Percentiles rank a stretch among this genome's conserved stretches.
Evolutionary conservation across 1,140 invertebrate species (phyloP).

Genomic region (Neoseiulus cucumeris): DNA sequence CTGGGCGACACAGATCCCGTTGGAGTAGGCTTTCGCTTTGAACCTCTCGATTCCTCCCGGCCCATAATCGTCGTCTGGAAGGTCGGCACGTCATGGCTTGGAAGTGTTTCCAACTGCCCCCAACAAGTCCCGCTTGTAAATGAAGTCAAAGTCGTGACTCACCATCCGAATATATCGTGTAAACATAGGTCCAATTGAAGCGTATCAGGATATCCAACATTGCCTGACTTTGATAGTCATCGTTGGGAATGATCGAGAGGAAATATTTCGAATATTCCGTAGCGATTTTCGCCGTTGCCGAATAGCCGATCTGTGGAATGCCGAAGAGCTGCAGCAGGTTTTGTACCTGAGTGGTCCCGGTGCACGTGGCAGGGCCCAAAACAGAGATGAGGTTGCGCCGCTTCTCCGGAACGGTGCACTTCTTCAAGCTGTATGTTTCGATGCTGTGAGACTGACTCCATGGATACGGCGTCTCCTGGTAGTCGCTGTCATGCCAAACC

Average conservation of each 20-base stretch:
- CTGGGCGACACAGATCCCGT: conserved; percentile 50
- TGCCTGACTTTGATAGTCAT: conserved; percentile 55
- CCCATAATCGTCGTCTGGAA: conserved; percentile 49
- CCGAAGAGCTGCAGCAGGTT: conserved; percentile 58
- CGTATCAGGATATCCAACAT: conserved; percentile 46
- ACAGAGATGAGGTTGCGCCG: conserved; percentile 41
- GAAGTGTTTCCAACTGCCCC: no score
- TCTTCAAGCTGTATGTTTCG: conserved; percentile 6
- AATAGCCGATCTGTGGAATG: conserved; percentile 62
- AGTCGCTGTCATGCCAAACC: conserved; percentile 24
- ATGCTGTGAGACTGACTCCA: conserved; percentile 7
- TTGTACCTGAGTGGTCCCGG: conserved; percentile 49
- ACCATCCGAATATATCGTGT: conserved; percentile 63
- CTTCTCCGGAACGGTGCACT: conserved; percentile 20
- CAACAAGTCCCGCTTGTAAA: no score
- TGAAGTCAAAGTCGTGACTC: conserved; percentile 13
- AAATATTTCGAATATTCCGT: conserved; percentile 57
- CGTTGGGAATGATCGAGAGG: conserved; percentile 56
- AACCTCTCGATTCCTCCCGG: conserved; percentile 56
- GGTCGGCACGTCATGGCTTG: no score
- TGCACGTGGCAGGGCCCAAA: conserved; percentile 45
- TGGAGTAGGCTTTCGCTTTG: conserved; percentile 40
- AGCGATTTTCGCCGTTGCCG: conserved; percentile 50
- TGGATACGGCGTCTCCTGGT: conserved; percentile 8
- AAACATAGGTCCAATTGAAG: conserved; percentile 65